A percentile compares a stretch with the other conserved stretches of the same genome.
These are phyloP conservation scores for Ectemnius lituratus DNA, from an alignment of 2,888 invertebrate genomes.

Conservation along the genomic window DNA sequence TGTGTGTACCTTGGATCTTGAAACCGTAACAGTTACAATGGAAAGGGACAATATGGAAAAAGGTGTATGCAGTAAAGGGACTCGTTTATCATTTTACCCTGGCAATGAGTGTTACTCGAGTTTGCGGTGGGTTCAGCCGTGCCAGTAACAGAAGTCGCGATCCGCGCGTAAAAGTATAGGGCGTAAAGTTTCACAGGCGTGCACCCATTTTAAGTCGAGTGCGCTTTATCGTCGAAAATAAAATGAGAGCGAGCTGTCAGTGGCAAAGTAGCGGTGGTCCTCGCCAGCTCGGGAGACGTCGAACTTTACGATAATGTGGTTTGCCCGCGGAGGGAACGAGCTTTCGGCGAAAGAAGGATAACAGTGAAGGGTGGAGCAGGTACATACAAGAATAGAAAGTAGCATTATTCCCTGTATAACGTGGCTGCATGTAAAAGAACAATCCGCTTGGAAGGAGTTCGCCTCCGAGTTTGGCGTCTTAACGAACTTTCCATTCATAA, in stretches of 20 bases:
- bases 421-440: constrained; percentile 37
- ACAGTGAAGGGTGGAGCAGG: constrained; percentile 15
- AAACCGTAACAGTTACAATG: too few species aligned
- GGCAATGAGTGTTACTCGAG: too few species aligned
- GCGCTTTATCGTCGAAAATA: constrained; percentile 35
- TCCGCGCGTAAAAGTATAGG: constrained; percentile 18
- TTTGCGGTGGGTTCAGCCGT: too few species aligned
- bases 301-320: constrained; percentile 61
- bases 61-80: too few species aligned
- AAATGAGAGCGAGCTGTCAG: constrained; percentile 44
- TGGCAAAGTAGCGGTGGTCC: constrained; percentile 32
- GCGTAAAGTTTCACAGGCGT: constrained; percentile 3
- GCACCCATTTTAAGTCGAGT: constrained; percentile 21
- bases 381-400: constrained; percentile 52
- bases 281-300: constrained; percentile 31
- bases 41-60: too few species aligned
- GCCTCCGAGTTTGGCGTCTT: constrained; percentile 26
- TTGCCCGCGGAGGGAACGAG: constrained; percentile 49
- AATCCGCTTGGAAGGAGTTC: constrained; percentile 35
- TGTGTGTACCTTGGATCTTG: too few species aligned
- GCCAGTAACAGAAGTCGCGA: constrained; percentile 6
- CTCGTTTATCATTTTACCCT: too few species aligned
- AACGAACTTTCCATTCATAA: constrained; percentile 75
- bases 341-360: constrained; percentile 38
- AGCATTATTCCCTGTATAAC: constrained; percentile 51